Evolutionary conservation across 2,113 vertebrate species (phyloP).

Genomic region (Rattus rattus): DNA sequence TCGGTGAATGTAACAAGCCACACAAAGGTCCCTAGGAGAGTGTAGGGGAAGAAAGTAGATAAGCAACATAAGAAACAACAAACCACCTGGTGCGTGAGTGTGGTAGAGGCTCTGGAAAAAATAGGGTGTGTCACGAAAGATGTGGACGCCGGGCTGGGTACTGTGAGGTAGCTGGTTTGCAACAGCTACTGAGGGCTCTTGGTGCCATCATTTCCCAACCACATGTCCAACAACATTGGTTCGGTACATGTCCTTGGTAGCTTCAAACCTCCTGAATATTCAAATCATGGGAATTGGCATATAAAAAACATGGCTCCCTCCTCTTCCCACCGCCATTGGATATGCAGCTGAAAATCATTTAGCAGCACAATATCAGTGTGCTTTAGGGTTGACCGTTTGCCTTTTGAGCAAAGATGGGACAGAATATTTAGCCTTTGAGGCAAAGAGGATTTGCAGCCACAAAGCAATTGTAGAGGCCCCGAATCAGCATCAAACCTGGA

Average conservation of each 20-base stretch:
- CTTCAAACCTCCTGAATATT: too few species aligned
- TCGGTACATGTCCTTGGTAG: too few species aligned
- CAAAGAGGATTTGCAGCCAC: neutral
- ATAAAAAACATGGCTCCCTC: neutral
- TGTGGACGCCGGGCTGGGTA: fast-evolving
- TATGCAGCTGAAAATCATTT: neutral
- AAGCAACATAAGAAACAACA: neutral
- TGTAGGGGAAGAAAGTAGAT: neutral
- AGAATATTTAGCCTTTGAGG: neutral
- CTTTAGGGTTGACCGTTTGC: neutral
- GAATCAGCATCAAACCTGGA: neutral
- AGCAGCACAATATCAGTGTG: neutral
- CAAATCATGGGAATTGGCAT: neutral
- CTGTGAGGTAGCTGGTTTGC: neutral
- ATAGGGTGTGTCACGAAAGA: neutral
- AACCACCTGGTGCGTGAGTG: neutral
- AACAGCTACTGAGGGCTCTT: neutral
- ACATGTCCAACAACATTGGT: too few species aligned
- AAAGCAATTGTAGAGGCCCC: neutral
- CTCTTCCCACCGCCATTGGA: neutral
- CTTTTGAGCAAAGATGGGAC: neutral
- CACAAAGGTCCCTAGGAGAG: neutral
- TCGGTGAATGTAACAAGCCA: neutral
- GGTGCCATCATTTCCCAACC: too few species aligned
- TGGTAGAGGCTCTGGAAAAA: neutral